A percentile compares a stretch with the other conserved stretches of the same genome.
phyloP scores from a whole-genome alignment of 2,113 vertebrate species.

The Notothenia rossii region DNA sequence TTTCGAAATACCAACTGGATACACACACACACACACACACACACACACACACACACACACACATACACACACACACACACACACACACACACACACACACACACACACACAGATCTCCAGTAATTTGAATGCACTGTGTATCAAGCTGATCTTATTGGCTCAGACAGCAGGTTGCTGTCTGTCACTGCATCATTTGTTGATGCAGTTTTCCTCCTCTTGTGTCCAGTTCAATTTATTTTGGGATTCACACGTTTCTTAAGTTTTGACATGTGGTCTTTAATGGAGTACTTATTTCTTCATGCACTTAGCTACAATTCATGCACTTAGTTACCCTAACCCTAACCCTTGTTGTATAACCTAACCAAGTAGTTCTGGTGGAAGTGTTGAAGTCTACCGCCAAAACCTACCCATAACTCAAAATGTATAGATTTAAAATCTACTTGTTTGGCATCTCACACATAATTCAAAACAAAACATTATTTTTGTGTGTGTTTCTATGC shows the following conservation, averaged over 20 bases:
- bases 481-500: not conserved
- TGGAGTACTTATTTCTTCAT: not conserved
- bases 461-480: too few relatives aligned
- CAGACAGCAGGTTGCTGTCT: slow-evolving; percentile 39
- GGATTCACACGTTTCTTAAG: not conserved
- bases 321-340: too few relatives aligned
- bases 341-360: too few relatives aligned
- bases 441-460: not conserved
- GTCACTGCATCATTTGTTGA: slow-evolving; percentile 48
- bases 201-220: slow-evolving; percentile 38
- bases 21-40: slow-evolving; percentile 23
- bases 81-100: slow-evolving; percentile 10
- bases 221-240: slow-evolving; percentile 19
- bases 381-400: too few relatives aligned
- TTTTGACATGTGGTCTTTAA: slow-evolving; percentile 15
- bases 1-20: slow-evolving; percentile 73
- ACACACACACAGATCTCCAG: slow-evolving; percentile 15
- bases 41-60: slow-evolving; percentile 29
- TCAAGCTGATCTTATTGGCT: slow-evolving; percentile 31
- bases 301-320: not conserved
- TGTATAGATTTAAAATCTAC: too few relatives aligned
- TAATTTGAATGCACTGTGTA: slow-evolving; percentile 39
- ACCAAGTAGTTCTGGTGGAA: too few relatives aligned
- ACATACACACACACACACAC: slow-evolving; percentile 17
- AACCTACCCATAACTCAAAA: too few relatives aligned